A percentile compares a stretch with the other conserved stretches of the same genome.
phyloP scores from a whole-genome alignment of 2,113 vertebrate genomes.

The Epinephelus fuscoguttatus region DNA sequence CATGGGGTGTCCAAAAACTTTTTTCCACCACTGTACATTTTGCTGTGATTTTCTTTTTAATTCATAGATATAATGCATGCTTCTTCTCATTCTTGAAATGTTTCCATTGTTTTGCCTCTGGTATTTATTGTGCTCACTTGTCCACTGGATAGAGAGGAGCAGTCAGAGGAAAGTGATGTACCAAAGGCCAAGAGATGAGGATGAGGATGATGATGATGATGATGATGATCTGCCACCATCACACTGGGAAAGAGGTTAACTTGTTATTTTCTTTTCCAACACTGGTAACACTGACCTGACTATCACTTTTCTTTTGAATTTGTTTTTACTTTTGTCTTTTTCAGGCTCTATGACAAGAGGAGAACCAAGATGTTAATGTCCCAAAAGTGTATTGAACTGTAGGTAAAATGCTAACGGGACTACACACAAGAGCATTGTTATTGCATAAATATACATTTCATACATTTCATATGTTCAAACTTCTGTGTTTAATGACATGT shows the following conservation, averaged over 20 bases:
- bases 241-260: slow-evolving; percentile 77
- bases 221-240: slow-evolving; percentile 56
- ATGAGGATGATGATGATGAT: slow-evolving; percentile 58
- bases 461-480: neutral
- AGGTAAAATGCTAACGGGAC: slow-evolving; percentile 35
- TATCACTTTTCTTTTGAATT: neutral
- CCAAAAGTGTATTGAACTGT: slow-evolving; percentile 63
- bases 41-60: neutral
- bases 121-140: neutral
- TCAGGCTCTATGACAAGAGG: slow-evolving; percentile 66
- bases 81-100: neutral
- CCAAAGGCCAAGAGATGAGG: slow-evolving; percentile 70
- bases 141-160: slow-evolving; percentile 61
- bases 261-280: no score
- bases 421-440: no score
- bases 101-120: no score
- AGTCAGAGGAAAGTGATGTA: slow-evolving; percentile 69
- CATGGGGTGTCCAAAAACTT: no score
- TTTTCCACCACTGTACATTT: no score
- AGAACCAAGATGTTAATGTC: slow-evolving; percentile 71
- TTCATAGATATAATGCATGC: neutral
- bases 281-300: fast-evolving
- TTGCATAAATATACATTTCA: neutral
- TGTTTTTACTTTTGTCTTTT: neutral
- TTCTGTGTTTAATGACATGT: neutral